Base-by-base conservation (phyloP, 2,888 invertebrate species). In the Penaeus monodon region DNA sequence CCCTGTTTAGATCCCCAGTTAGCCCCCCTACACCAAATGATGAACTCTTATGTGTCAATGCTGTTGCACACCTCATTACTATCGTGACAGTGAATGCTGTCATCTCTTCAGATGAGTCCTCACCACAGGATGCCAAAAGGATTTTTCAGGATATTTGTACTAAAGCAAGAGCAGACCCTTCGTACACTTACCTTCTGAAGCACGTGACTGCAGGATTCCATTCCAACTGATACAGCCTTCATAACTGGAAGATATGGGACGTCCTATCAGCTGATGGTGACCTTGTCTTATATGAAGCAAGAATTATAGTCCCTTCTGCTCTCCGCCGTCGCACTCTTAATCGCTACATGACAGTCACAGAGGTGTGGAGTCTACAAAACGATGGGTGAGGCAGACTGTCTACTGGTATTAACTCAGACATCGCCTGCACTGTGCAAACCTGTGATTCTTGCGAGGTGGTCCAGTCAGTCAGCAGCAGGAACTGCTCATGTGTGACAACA, bases 121-220 rank as follows among this genome's bases (percentile, higher is more conserved):
- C 33, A 38, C 33, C 4, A 38, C 76, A 33, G n/a, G 76, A 76
- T n/a, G 27, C 27, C 38, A 29, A 79, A 20, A 79, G 63, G 64
- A 79, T 6, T 27, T 29, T 79, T 12, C 10, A 64, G 63, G 79
- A 79, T 12, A 14, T 79, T 4, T 24, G 27, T 64, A 7, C 0
- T 10, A 29, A 64, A 79, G 79, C 79, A 64, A 79, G 79, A 64
- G 29, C 29, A 12, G 79, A 63, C 64, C 64, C 64, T 27, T 2
- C 2, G 1, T 79, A 64, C 29, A 63, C 63, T n/a, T 3, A 2
- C 14, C 79, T 79, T 24, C 79, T 64, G 2, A 20, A 79, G 24
- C 64, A 64, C 22, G 79, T 80, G 27, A 80, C 64, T 17, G 33
- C 81, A 29, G 66, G 81, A 29, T 66, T 65, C 66, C 66, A 20